Evolutionary conservation across 2,797 vertebrate species (phyloP).

Genomic region (Remorina albescens): DNA sequence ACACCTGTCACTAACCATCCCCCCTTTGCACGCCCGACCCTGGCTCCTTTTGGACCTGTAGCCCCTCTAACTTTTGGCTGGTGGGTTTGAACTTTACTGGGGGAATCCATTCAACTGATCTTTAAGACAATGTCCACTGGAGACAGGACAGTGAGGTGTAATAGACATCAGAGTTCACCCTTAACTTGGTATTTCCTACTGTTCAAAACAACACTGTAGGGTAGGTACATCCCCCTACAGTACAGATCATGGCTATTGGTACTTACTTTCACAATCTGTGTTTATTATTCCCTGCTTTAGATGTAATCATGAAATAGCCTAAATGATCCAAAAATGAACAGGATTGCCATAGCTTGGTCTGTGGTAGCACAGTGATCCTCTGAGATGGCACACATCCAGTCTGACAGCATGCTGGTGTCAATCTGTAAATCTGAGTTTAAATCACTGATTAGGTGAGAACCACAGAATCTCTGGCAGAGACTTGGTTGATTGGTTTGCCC

Average conservation of each 20-base stretch:
- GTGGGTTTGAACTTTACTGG: conserved; percentile 36
- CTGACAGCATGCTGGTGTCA: neutral
- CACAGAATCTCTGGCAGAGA: conserved; percentile 15
- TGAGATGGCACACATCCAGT: neutral
- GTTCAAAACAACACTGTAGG: conserved; percentile 23
- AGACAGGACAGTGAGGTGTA: conserved; percentile 17
- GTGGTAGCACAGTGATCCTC: neutral
- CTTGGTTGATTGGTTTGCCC: conserved; percentile 29
- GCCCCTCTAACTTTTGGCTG: conserved; percentile 15
- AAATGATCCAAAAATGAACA: conserved; percentile 2
- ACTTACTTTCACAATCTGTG: neutral
- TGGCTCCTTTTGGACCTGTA: conserved; percentile 32
- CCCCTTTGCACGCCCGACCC: conserved; percentile 35
- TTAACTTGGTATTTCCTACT: conserved; percentile 2
- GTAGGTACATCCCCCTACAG: neutral
- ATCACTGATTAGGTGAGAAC: conserved; percentile 4
- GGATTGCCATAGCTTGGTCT: neutral
- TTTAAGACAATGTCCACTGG: conserved; percentile 38
- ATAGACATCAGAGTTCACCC: conserved; percentile 9
- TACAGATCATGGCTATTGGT: neutral
- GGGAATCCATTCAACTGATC: conserved; percentile 15
- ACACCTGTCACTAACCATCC: conserved; percentile 69
- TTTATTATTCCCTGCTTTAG: neutral
- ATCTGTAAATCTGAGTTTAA: conserved; percentile 27
- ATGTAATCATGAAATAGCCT: neutral